phyloP scores from a whole-genome alignment of 2,888 invertebrate species.

The Lasioglossum lativentre region DNA sequence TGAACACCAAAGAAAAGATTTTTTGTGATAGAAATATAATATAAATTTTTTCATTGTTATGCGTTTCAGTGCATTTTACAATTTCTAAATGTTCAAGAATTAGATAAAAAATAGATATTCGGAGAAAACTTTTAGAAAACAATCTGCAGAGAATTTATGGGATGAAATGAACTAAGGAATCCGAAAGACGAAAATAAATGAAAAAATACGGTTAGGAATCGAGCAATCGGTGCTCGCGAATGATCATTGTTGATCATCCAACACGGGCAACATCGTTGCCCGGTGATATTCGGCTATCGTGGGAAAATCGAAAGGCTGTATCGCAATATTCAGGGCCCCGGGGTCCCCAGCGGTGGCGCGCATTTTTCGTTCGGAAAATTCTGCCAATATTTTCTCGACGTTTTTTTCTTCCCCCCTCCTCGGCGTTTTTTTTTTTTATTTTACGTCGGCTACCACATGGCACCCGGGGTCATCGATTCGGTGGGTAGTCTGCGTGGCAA shows the following conservation, averaged over 20 bases:
- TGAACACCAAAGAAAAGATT: too few relatives aligned
- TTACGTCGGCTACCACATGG: constrained; percentile 35
- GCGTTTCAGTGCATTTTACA: too few relatives aligned
- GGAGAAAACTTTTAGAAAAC: too few relatives aligned
- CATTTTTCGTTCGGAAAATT: constrained; percentile 27
- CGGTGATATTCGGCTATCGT: background rate
- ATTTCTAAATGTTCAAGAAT: too few relatives aligned
- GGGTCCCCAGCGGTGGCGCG: background rate
- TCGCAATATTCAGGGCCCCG: constrained; percentile 6
- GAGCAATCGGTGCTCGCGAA: background rate
- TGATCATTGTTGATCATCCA: background rate
- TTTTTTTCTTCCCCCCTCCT: background rate
- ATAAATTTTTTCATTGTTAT: too few relatives aligned
- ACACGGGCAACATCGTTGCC: background rate
- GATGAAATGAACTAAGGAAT: too few relatives aligned
- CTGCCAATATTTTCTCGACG: constrained; percentile 26
- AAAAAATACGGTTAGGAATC: background rate
- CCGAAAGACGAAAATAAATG: too few relatives aligned
- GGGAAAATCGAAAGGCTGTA: background rate
- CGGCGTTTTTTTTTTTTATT: constrained; percentile 28
- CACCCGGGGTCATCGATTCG: constrained; percentile 50
- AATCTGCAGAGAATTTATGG: too few relatives aligned
- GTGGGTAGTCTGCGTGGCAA: constrained; percentile 60
- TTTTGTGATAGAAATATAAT: too few relatives aligned
- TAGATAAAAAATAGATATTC: too few relatives aligned